phyloP scores from a whole-genome alignment of 2,888 invertebrate genomes.

The Rhagonycha lutea region DNA sequence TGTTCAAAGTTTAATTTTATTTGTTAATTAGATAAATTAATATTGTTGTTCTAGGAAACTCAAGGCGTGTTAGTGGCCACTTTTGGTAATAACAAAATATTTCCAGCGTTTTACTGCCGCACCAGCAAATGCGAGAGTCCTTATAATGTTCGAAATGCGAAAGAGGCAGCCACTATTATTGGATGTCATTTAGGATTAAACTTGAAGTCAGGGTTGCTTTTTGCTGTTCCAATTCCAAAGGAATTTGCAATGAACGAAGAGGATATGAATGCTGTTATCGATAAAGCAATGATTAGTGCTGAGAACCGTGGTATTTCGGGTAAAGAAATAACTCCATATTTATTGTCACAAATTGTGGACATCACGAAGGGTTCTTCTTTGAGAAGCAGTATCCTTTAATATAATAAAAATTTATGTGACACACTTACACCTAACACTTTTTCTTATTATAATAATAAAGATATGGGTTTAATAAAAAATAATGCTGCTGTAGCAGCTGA shows the following conservation, averaged over 20 bases:
- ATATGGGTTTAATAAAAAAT: slow-evolving; percentile 90
- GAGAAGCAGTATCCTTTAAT: slow-evolving; percentile 77
- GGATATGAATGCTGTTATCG: slow-evolving; percentile 71
- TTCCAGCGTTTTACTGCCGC: slow-evolving; percentile 93
- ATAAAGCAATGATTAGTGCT: slow-evolving; percentile 68
- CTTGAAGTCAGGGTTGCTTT: slow-evolving; percentile 74
- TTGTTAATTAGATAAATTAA: slow-evolving; percentile 13
- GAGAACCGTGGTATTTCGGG: slow-evolving; percentile 68
- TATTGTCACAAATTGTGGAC: slow-evolving; percentile 76
- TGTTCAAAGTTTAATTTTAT: slow-evolving; percentile 37
- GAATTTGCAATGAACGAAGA: slow-evolving; percentile 65
- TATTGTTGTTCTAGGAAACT: slow-evolving; percentile 72
- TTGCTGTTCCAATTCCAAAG: slow-evolving; percentile 90
- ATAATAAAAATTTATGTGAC: slow-evolving; percentile 1
- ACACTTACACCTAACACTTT: neutral
- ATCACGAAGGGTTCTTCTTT: slow-evolving; percentile 85
- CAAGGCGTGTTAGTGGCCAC: slow-evolving; percentile 90
- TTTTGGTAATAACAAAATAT: slow-evolving; percentile 69
- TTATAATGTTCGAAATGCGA: slow-evolving; percentile 64
- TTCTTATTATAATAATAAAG: slow-evolving; percentile 53
- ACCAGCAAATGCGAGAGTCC: slow-evolving; percentile 76
- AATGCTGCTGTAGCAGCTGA: slow-evolving; percentile 85
- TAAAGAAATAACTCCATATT: slow-evolving; percentile 91
- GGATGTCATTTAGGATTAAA: slow-evolving; percentile 57
- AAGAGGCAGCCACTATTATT: slow-evolving; percentile 76